Conservation (phyloP, 92 coral and sea anemone genomes). For the Epizoanthus rinbou region DNA sequence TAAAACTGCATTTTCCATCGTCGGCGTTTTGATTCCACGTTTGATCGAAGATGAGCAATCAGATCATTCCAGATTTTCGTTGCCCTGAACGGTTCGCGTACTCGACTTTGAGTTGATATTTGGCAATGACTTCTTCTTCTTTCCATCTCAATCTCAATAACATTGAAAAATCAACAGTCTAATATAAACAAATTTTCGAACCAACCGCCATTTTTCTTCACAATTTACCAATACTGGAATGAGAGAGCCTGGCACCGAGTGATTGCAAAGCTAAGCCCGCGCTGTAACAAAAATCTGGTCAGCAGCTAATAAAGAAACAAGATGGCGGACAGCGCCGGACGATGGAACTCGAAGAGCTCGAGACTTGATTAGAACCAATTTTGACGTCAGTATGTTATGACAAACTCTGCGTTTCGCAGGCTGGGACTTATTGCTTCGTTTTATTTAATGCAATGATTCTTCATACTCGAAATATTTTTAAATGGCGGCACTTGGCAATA, state of each 20-base stretch:
- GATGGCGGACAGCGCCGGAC: conserved; percentile 12
- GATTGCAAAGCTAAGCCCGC: conserved; percentile 4
- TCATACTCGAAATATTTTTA: background rate
- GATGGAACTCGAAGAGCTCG: background rate
- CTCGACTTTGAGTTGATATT: background rate
- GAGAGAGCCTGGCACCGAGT: conserved; percentile 12
- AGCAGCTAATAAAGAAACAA: background rate
- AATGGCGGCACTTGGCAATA: background rate
- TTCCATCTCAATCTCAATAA: conserved; percentile 15
- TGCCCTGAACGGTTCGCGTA: conserved; percentile 84
- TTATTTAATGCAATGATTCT: background rate
- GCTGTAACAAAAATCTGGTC: background rate
- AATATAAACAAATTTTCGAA: background rate
- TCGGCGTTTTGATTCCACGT: conserved; percentile 78
- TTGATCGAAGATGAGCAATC: conserved; percentile 74
- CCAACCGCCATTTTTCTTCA: conserved; percentile 37
- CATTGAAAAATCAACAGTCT: background rate
- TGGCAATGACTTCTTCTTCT: conserved; percentile 23
- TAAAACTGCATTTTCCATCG: conserved; percentile 91
- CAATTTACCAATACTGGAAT: background rate
- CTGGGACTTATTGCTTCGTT: background rate
- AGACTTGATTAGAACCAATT: background rate
- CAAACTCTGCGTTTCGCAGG: background rate
- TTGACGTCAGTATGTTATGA: background rate
- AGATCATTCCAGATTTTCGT: conserved; percentile 96